Evolutionary conservation across 2,888 invertebrate genomes (phyloP).

Genomic region (Tortricodes alternella): DNA sequence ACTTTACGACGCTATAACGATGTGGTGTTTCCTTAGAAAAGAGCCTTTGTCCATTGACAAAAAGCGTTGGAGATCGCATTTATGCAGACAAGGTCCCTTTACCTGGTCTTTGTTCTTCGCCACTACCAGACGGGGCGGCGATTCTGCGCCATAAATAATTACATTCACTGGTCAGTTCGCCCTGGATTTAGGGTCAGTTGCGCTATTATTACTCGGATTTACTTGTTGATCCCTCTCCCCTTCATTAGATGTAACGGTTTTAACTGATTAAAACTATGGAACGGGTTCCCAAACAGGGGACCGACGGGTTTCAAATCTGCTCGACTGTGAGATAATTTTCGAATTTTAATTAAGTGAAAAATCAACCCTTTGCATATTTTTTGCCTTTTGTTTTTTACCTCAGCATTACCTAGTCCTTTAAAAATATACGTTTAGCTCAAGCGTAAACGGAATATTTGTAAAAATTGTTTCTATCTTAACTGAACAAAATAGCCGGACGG

Average conservation of each 20-base stretch:
- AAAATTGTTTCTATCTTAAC: constrained; percentile 33
- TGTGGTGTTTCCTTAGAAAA: constrained; percentile 81
- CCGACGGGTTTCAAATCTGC: constrained; percentile 67
- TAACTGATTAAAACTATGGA: constrained; percentile 81
- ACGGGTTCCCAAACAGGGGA: constrained; percentile 74
- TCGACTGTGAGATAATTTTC: constrained; percentile 72
- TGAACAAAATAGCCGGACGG: constrained; percentile 45
- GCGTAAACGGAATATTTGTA: neutral
- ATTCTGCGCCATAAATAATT: constrained; percentile 76
- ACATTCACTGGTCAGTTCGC: constrained; percentile 74
- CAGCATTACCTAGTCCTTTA: neutral
- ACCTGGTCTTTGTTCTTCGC: constrained; percentile 77
- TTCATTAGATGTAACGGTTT: constrained; percentile 83
- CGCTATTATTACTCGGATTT: constrained; percentile 72
- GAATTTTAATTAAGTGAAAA: constrained; percentile 67
- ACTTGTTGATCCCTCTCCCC: constrained; percentile 77
- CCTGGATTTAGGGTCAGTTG: constrained; percentile 72
- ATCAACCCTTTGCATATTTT: constrained; percentile 31
- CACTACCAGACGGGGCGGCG: constrained; percentile 75
- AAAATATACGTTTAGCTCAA: neutral
- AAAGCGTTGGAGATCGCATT: constrained; percentile 76
- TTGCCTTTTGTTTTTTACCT: neutral
- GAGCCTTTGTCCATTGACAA: constrained; percentile 80
- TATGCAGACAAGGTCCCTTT: constrained; percentile 74
- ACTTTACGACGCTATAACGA: constrained; percentile 80